phyloP scores from a whole-genome alignment of 2,888 invertebrate genomes.

The Dorcus hopei region DNA sequence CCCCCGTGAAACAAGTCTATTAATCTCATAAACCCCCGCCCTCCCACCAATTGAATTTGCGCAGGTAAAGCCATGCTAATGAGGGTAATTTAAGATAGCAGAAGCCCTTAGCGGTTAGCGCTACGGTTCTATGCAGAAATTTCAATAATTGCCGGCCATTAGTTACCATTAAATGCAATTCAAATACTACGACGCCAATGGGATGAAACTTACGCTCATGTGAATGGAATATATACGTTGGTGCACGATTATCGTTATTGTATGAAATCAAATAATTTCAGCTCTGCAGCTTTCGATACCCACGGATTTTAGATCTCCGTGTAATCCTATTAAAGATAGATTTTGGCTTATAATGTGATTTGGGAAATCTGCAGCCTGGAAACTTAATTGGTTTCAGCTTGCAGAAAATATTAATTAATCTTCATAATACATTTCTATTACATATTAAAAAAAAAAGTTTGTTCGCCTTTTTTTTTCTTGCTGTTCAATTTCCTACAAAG shows the following conservation, averaged over 20 bases:
- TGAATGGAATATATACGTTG: neutral
- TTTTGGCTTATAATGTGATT: no score
- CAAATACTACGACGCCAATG: conserved; percentile 14
- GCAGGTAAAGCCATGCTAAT: conserved; percentile 28
- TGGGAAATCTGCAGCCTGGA: no score
- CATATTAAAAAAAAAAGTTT: no score
- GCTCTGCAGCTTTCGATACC: conserved; percentile 11
- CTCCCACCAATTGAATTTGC: conserved; percentile 13
- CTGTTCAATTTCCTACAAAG: no score
- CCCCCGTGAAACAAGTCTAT: no score
- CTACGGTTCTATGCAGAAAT: conserved; percentile 24
- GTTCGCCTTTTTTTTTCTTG: no score
- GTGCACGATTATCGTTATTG: neutral
- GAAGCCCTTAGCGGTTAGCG: conserved; percentile 25
- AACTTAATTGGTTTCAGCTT: no score
- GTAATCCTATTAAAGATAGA: no score
- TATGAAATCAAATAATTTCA: conserved; percentile 10
- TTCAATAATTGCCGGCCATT: conserved; percentile 29
- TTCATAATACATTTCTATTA: no score
- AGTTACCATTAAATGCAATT: conserved; percentile 26
- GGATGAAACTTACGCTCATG: conserved; percentile 11
- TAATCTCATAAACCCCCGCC: neutral
- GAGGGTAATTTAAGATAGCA: conserved; percentile 28
- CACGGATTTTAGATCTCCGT: conserved; percentile 5
- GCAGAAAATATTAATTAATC: no score